A percentile compares a stretch with the other conserved stretches of the same genome.
These are phyloP conservation scores for Sebastes cheni DNA, from an alignment of 2,797 vertebrate species.

Conservation along the genomic window DNA sequence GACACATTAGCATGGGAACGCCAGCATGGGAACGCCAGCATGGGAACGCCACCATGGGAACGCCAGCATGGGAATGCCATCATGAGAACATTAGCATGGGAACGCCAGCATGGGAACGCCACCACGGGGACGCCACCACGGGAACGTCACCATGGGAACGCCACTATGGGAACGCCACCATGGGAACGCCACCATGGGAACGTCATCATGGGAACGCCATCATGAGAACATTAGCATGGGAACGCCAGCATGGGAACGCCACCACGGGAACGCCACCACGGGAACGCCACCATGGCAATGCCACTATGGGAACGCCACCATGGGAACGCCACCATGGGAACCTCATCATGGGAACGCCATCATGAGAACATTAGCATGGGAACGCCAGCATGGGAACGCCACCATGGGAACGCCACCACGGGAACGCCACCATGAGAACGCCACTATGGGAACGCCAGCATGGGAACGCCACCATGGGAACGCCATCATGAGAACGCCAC, in stretches of 20 bases:
- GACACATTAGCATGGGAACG: too few relatives aligned
- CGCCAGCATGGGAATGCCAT: accelerated
- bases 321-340: too few relatives aligned
- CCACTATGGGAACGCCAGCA: neutral
- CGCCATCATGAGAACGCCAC: accelerated
- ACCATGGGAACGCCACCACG: neutral
- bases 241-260: too few relatives aligned
- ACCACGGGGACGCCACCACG: neutral
- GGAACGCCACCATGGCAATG: too few relatives aligned
- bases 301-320: too few relatives aligned
- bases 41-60: neutral
- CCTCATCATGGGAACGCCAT: accelerated
- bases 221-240: too few relatives aligned
- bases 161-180: too few relatives aligned
- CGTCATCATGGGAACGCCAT: too few relatives aligned
- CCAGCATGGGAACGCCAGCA: too few relatives aligned
- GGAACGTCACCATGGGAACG: neutral
- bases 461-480: neutral
- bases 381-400: neutral
- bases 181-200: too few relatives aligned
- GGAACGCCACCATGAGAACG: neutral
- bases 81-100: neutral
- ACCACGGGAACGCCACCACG: too few relatives aligned
- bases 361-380: too few relatives aligned
- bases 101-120: neutral